Evolutionary conservation across 1,140 invertebrate species (phyloP).

Genomic region (Scaptomyza pallida): DNA sequence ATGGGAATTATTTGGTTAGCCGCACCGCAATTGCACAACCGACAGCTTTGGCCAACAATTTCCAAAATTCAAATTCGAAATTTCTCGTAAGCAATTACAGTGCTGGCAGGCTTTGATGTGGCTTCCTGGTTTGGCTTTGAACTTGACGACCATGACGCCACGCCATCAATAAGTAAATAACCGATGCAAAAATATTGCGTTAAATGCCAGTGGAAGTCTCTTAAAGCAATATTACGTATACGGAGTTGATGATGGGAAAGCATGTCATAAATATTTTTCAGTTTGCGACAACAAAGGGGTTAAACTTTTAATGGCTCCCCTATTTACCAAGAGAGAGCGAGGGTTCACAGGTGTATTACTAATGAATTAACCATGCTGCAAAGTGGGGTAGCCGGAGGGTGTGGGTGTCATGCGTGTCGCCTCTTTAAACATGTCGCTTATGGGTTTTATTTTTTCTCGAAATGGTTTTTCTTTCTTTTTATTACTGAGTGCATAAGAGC

Average conservation of each 20-base stretch:
- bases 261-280: too few relatives aligned
- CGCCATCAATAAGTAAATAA: constrained; percentile 61
- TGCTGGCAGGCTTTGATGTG: constrained; percentile 68
- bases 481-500: constrained; percentile 45
- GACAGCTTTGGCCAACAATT: constrained; percentile 22
- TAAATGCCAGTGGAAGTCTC: constrained; percentile 30
- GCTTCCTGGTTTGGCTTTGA: constrained; percentile 55
- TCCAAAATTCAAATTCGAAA: constrained; percentile 42
- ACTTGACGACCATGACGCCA: constrained; percentile 34
- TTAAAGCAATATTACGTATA: constrained; percentile 37
- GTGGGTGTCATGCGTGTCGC: constrained; percentile 14
- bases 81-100: constrained; percentile 64
- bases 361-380: neutral
- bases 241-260: too few relatives aligned
- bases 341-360: constrained; percentile 30
- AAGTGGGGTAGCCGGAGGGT: too few relatives aligned
- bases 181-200: too few relatives aligned
- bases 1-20: constrained; percentile 27
- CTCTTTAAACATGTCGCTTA: constrained; percentile 6
- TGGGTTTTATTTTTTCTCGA: constrained; percentile 2
- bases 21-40: constrained; percentile 18
- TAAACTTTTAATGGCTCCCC: constrained; percentile 26
- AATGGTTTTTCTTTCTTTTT: constrained; percentile 27
- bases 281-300: constrained; percentile 1
- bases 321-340: neutral